A percentile compares a stretch with the other conserved stretches of the same genome.
Conservation (phyloP, 2,888 invertebrate species). For the Pteria penguin region DNA sequence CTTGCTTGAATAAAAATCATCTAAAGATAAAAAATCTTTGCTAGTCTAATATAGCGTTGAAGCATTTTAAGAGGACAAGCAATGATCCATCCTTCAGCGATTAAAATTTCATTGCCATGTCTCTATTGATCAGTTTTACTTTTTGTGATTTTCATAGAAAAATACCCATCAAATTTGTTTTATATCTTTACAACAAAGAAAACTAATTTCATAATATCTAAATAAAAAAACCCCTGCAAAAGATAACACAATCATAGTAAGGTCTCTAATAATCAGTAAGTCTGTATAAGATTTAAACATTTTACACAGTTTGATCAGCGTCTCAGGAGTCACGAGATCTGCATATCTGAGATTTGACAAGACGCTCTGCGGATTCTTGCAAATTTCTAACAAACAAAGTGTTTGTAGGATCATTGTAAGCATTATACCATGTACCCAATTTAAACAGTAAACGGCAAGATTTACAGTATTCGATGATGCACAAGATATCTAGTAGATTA, state of each 20-base stretch:
- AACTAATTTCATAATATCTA: background rate
- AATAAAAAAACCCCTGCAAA: conserved; percentile 36
- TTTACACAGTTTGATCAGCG: background rate
- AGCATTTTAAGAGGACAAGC: too few species aligned
- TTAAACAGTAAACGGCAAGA: background rate
- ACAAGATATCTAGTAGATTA: background rate
- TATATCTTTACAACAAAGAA: conserved; percentile 15
- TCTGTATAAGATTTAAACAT: conserved; percentile 2
- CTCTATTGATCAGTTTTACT: conserved; percentile 51
- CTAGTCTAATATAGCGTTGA: too few species aligned
- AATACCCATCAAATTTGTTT: conserved; percentile 26
- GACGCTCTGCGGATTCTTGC: conserved; percentile 4
- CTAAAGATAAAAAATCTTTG: conserved; percentile 42
- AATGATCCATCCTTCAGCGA: conserved; percentile 41
- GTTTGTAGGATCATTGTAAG: background rate
- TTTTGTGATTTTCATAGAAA: conserved; percentile 27
- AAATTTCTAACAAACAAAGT: conserved; percentile 21
- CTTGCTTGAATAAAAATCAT: conserved; percentile 37
- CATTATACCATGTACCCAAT: conserved; percentile 1
- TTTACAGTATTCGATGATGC: too few species aligned
- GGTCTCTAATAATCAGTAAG: too few species aligned
- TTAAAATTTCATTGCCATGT: too few species aligned
- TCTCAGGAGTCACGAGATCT: conserved; percentile 16
- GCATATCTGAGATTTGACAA: background rate
- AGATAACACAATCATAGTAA: conserved; percentile 27